Base-by-base conservation (phyloP, 2,888 invertebrate genomes). In the Callimorpha dominula region DNA sequence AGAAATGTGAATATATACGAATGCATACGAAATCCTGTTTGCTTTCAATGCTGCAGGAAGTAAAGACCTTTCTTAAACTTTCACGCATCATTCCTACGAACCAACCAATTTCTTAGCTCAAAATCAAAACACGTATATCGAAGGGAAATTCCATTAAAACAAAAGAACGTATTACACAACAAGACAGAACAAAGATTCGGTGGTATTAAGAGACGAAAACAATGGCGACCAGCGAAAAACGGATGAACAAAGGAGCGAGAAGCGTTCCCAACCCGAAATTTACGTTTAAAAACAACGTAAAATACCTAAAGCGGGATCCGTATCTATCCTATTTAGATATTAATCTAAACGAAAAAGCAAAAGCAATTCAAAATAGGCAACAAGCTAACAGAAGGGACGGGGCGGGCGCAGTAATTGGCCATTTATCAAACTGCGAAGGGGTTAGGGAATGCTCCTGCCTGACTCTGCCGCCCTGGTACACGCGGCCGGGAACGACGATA, bases 321-420 rank as follows among this genome's bases (percentile, higher is more conserved):
- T 95, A 95, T 95, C 95, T 95, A 95, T 95, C 95, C 95, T 95
- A 95, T 95, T 95, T 95, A 95, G 95, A 95, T 95, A 95, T 95
- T 95, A 95, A 95, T 95, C 95, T 95, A 93, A 95, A 95, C 95
- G 95, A 95, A 95, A 95, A 95, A 95, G 95, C 95, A 95, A 94
- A 93, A 94, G 95, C 95, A 94, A 95, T 95, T 95, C 95, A 94
- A 94, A 95, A 95, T 95, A 95, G 95, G 95, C 95, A 94, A 95
- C 95, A 95, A 95, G 95, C 95, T 95, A 95, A 94, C 95, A 94
- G 94, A 93, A 94, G 95, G 95, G 95, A 93, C 93, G 93, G 90
- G 91, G 91, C 91, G 93, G 92, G 90, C 92, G 89, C 90, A 92
- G 96, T 96, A 96, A 96, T 96, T 96, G 96, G 96, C 96, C 96